Conservation (phyloP, 1,140 invertebrate genomes). For the Micrasema minimum region DNA sequence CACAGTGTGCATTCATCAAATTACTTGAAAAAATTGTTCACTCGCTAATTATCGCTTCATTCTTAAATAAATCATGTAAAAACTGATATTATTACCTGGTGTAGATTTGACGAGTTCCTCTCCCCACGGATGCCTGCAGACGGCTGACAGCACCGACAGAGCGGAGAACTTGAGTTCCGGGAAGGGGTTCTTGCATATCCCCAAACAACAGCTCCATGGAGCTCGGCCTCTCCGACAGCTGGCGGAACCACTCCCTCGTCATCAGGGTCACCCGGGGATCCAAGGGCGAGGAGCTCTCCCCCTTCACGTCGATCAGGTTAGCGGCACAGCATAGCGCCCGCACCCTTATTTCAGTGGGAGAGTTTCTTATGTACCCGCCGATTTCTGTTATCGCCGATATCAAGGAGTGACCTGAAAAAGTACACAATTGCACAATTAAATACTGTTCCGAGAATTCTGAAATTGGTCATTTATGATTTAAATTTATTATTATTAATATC, state of each 20-base stretch:
- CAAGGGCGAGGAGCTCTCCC: slow-evolving; percentile 54
- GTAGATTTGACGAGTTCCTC: slow-evolving; percentile 69
- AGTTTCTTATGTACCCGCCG: slow-evolving; percentile 66
- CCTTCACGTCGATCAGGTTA: slow-evolving; percentile 63
- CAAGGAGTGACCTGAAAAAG: slow-evolving; percentile 62
- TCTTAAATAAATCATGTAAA: no score
- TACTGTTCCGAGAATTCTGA: neutral
- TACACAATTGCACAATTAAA: no score
- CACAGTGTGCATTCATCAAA: no score
- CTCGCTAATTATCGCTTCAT: no score
- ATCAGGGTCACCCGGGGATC: slow-evolving; percentile 65
- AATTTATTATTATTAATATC: neutral
- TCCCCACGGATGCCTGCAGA: slow-evolving; percentile 72
- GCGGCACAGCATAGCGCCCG: slow-evolving; percentile 71
- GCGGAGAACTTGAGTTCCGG: slow-evolving; percentile 70
- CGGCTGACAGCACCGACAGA: slow-evolving; percentile 65
- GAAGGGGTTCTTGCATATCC: slow-evolving; percentile 72
- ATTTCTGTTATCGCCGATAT: slow-evolving; percentile 66
- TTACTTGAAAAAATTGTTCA: no score
- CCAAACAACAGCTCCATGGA: slow-evolving; percentile 63
- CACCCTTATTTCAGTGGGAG: slow-evolving; percentile 71
- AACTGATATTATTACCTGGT: slow-evolving; percentile 60
- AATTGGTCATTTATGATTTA: neutral
- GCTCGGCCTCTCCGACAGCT: slow-evolving; percentile 58
- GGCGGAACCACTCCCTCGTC: slow-evolving; percentile 67